These are phyloP conservation scores for Semnopithecus entellus DNA, from an alignment of 2,113 vertebrate genomes.

Conservation along the genomic window DNA sequence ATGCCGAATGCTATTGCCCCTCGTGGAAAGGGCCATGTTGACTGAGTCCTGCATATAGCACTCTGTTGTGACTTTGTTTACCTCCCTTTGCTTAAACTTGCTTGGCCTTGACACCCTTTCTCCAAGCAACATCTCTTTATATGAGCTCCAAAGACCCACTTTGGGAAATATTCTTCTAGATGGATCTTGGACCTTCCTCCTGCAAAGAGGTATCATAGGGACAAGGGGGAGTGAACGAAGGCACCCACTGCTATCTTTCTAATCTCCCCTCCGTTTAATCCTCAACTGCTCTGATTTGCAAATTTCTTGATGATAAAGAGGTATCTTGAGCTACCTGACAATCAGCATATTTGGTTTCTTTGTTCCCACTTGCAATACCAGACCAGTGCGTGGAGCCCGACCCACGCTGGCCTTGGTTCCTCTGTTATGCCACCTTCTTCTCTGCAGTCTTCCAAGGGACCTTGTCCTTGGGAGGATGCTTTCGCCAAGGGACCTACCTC, in stretches of 20 bases:
- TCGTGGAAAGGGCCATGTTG: background rate
- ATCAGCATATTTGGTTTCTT: background rate
- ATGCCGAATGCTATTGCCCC: accelerated
- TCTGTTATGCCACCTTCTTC: background rate
- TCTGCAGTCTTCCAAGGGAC: background rate
- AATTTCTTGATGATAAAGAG: background rate
- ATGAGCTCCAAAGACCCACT: background rate
- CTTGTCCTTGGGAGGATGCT: background rate
- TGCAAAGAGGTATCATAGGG: background rate
- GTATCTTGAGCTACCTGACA: background rate
- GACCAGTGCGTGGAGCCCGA: background rate
- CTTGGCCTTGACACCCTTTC: background rate
- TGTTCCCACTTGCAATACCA: background rate
- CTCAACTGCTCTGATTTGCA: background rate
- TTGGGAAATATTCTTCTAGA: background rate
- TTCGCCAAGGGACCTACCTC: background rate
- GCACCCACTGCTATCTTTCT: background rate
- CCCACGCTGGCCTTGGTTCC: background rate
- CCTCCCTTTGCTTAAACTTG: background rate
- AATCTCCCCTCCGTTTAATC: background rate
- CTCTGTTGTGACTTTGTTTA: background rate
- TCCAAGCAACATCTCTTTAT: background rate
- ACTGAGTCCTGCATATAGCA: background rate
- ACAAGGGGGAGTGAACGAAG: background rate
- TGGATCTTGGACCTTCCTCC: background rate